Conservation (phyloP, 2,113 vertebrate genomes). For the Anseranas semipalmata region DNA sequence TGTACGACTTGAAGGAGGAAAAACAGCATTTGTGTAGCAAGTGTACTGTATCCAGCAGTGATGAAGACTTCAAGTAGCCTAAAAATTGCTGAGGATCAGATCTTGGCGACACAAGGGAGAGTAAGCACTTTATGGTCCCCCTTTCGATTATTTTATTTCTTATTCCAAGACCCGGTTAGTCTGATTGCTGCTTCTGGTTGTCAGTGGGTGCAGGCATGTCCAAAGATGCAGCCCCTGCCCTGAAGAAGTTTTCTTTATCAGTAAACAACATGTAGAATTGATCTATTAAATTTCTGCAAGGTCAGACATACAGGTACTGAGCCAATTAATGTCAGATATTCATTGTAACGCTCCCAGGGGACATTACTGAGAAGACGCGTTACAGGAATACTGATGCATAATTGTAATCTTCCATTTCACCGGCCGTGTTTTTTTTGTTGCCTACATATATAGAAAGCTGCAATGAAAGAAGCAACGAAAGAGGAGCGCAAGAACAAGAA, state of each 20-base stretch:
- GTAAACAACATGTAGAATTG: conserved; percentile 36
- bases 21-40: not conserved
- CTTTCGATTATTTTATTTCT: not conserved
- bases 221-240: not conserved
- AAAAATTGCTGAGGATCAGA: not conserved
- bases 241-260: conserved; percentile 36
- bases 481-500: not conserved
- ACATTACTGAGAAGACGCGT: conserved; percentile 50
- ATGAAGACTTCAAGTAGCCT: not conserved
- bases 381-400: conserved; percentile 78
- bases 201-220: not conserved
- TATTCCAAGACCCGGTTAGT: not conserved
- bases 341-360: conserved; percentile 73
- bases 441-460: conserved; percentile 17
- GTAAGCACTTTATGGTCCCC: not conserved
- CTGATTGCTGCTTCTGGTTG: not conserved
- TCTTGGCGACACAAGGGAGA: not conserved
- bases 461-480: conserved; percentile 1
- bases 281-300: conserved; percentile 74
- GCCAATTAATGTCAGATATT: conserved; percentile 78
- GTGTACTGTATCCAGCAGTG: not conserved
- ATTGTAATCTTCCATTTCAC: conserved; percentile 75
- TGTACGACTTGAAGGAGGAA: not conserved
- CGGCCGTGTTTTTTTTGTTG: conserved; percentile 48
- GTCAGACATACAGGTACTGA: conserved; percentile 71